Percentiles rank a stretch among this genome's conserved stretches.
Evolutionary conservation across 2,797 vertebrate genomes (phyloP).

Genomic region (Triplophysa yarkandensis): DNA sequence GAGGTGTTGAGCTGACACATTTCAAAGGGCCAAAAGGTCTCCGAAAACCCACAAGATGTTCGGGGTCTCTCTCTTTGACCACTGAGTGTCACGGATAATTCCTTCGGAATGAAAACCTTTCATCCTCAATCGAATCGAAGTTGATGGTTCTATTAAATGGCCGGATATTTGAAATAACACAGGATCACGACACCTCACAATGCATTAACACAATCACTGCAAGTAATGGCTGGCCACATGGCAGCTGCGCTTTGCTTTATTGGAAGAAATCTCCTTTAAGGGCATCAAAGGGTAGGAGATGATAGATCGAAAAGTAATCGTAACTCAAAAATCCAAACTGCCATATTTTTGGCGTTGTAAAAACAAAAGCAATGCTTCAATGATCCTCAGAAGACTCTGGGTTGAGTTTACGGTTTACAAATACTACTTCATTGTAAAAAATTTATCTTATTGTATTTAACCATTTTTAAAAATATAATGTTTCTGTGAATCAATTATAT

Average conservation of each 20-base stretch:
- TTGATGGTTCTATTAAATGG: slow-evolving; percentile 46
- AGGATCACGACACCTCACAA: slow-evolving; percentile 30
- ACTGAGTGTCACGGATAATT: slow-evolving; percentile 8
- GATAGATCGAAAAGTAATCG: slow-evolving; percentile 17
- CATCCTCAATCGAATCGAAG: slow-evolving; percentile 35
- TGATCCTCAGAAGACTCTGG: background rate
- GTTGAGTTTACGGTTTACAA: background rate
- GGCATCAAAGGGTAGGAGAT: background rate
- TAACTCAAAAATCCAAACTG: background rate
- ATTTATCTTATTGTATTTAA: background rate
- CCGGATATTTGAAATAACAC: slow-evolving; percentile 39
- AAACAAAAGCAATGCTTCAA: background rate
- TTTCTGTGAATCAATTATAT: too few relatives aligned
- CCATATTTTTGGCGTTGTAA: background rate
- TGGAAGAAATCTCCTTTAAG: slow-evolving; percentile 29
- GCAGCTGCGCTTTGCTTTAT: background rate
- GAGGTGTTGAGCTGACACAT: slow-evolving; percentile 18
- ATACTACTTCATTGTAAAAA: background rate
- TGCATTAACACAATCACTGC: slow-evolving; percentile 7
- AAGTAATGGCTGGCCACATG: slow-evolving; percentile 1
- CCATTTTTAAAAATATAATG: too few relatives aligned
- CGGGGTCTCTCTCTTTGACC: slow-evolving; percentile 17
- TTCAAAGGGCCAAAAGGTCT: slow-evolving; percentile 33
- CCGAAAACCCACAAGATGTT: slow-evolving; percentile 28
- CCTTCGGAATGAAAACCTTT: slow-evolving; percentile 3